phyloP scores from a whole-genome alignment of 2,797 vertebrate genomes.

The Sebastes glaucus region DNA sequence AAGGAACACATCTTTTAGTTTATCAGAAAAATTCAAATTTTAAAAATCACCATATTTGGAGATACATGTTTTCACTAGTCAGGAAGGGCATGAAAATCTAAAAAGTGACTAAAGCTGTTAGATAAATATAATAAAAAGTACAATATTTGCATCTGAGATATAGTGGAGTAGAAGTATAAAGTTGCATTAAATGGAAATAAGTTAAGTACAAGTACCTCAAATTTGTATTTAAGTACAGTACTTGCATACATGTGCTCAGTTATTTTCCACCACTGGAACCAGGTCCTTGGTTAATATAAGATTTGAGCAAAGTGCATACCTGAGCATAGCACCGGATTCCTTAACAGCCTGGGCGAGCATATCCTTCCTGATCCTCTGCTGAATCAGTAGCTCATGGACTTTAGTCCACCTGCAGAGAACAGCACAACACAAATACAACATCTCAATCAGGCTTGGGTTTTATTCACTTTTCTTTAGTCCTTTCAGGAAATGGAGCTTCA shows the following conservation, averaged over 20 bases:
- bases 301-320: constrained; percentile 68
- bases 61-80: neutral
- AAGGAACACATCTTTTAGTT: no score
- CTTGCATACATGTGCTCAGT: no score
- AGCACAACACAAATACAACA: neutral
- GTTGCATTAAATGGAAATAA: no score
- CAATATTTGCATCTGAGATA: no score
- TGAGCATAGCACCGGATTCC: constrained; percentile 87
- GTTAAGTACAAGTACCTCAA: no score
- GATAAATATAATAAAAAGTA: neutral
- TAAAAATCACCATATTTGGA: neutral
- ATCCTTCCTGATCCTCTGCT: constrained; percentile 87
- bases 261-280: neutral
- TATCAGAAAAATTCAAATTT: neutral
- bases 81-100: no score
- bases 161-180: no score
- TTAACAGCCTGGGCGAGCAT: constrained; percentile 84
- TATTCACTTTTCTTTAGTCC: neutral
- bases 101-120: neutral
- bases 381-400: constrained; percentile 86
- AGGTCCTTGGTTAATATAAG: neutral
- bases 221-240: no score
- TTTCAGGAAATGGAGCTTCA: neutral
- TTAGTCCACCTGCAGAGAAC: constrained; percentile 88
- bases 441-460: neutral